Evolutionary conservation across 2,113 vertebrate species (phyloP).

Genomic region (Callipepla squamata): DNA sequence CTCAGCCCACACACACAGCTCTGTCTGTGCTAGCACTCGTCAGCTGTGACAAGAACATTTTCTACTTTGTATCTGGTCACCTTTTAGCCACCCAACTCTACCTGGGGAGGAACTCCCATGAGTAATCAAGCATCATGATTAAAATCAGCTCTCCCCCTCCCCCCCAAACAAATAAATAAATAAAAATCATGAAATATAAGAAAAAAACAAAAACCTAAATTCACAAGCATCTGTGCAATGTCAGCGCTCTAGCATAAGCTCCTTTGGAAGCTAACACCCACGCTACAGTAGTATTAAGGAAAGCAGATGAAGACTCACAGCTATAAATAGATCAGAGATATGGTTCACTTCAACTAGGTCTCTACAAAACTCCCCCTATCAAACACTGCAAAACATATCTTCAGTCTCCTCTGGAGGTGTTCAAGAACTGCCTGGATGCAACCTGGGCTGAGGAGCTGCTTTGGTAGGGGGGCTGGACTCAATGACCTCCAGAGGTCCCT

Average conservation of each 20-base stretch:
- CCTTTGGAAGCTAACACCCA: conserved; percentile 39
- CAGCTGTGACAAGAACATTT: neutral
- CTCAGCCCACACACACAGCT: neutral
- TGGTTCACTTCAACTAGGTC: neutral
- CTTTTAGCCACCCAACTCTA: neutral
- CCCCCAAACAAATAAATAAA: neutral
- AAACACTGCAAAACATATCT: neutral
- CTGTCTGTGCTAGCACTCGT: neutral
- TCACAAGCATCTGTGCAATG: neutral
- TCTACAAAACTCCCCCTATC: neutral
- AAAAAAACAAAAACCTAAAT: neutral
- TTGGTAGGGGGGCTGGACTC: too few relatives aligned
- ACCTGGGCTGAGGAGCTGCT: too few relatives aligned
- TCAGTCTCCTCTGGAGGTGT: neutral
- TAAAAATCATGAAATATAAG: neutral
- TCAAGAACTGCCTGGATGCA: too few relatives aligned
- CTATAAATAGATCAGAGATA: conserved; percentile 42
- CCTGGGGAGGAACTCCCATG: neutral
- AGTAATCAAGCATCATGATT: neutral
- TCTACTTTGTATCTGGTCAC: neutral
- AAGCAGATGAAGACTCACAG: conserved; percentile 40
- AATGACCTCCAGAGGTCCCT: too few relatives aligned
- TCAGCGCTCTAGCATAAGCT: conserved; percentile 7
- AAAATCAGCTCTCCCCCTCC: neutral
- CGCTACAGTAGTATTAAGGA: conserved; percentile 17